Evolutionary conservation across 2,888 invertebrate species (phyloP), one percentile per base, ranked within the genome.

Genomic region (Lasioglossum calceatum): DNA sequence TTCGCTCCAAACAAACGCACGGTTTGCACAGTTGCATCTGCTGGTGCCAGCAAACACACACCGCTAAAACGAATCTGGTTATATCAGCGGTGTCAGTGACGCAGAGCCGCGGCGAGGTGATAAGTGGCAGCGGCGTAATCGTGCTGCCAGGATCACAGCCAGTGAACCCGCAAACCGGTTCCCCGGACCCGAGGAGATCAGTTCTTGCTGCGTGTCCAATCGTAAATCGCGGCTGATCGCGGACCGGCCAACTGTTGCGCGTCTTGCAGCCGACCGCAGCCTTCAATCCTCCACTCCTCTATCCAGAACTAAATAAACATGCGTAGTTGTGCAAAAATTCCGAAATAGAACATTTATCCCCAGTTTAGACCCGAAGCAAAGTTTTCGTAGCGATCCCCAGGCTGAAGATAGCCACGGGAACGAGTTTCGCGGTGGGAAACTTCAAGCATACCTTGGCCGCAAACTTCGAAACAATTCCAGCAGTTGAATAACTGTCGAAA

Each of bases 1-100:
- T 54, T 54, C 61, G 27, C n/a, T 61, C 19, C 1, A 19, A 64
- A 74, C 47, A 50, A 39, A 75, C 61, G 7, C 58, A 5, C 50
- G 16, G 47, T 76, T 82, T 79, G 36, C 54, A 44, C 72, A 67
- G 76, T 76, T 72, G 72, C 78, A 54, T 14, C 42, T 73, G 72
- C 23, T 12, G 61, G 27, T 47, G 44, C 47, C 42, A 32, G 73
- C 27, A 79, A 77, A 79, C 44, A 72, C 58, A 75, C 72, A 80
- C 73, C 76, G 90, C 86, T 86, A 86, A 90, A 86, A 90, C 77
- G 82, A 70, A 74, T 88, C 80, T 87, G 64, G 79, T 91, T 88
- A 88, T 83, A 80, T 79, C 75, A 32, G 77, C 72, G 75, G 80
- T 88, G 87, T 76, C 82, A 84, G 74, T 87, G 88, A 90, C 88